Evolutionary conservation across 2,888 invertebrate genomes (phyloP).

Genomic region (Emmelina monodactyla): DNA sequence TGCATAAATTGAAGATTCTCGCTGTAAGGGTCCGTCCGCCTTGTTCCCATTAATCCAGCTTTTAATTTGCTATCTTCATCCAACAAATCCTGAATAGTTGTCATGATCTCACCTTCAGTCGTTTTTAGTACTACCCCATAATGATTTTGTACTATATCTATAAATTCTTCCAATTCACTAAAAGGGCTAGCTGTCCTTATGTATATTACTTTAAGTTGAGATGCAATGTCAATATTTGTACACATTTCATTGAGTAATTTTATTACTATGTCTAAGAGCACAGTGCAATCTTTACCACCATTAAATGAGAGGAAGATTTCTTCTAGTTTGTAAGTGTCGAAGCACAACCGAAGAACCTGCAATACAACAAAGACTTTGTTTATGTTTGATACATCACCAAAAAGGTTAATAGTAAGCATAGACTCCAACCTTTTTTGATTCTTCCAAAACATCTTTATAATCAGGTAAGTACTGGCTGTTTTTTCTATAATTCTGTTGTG

Average conservation of each 20-base stretch:
- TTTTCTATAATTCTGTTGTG: too few species aligned
- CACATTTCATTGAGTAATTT: conserved; percentile 31
- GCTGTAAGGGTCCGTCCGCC: conserved; percentile 87
- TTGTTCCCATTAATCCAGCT: conserved; percentile 91
- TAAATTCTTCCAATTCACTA: conserved; percentile 85
- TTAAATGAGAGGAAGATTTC: conserved; percentile 93
- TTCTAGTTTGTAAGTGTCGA: conserved; percentile 69
- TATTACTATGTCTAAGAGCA: conserved; percentile 69
- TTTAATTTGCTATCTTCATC: conserved; percentile 68
- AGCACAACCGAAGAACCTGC: conserved; percentile 69
- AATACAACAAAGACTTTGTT: too few species aligned
- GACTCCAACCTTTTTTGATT: conserved; percentile 33
- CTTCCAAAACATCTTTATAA: conserved; percentile 28
- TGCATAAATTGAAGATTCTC: conserved; percentile 72
- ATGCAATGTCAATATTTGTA: conserved; percentile 32
- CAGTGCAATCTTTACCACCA: conserved; percentile 99
- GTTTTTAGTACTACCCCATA: conserved; percentile 78
- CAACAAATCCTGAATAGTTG: conserved; percentile 71
- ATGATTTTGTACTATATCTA: conserved; percentile 71
- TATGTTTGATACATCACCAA: conserved; percentile 4
- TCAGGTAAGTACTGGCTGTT: conserved; percentile 35
- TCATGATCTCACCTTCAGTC: conserved; percentile 74
- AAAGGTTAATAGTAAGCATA: too few species aligned
- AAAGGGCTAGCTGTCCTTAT: conserved; percentile 84
- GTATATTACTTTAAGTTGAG: conserved; percentile 75